Evolutionary conservation across 2,888 invertebrate genomes (phyloP), one percentile per base, ranked within the genome.

Genomic region (Xiphydria camelus): DNA sequence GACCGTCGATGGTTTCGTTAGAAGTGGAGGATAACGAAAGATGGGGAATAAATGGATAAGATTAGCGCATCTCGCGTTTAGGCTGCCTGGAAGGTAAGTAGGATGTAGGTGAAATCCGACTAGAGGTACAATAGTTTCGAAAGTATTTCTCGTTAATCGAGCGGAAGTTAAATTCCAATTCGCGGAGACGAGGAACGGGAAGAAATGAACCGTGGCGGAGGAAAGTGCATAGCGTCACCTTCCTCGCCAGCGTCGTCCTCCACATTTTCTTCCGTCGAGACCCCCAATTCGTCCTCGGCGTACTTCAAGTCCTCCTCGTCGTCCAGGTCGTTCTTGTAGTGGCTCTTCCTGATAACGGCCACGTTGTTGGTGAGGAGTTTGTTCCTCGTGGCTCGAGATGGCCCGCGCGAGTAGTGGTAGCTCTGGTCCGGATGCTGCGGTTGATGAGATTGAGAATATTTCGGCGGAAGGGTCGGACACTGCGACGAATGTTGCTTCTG

Each of bases 261-360:
- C n/a, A 17, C 25, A 41, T 51, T 51, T 7, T 45, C 47, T 2
- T 47, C 46, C 10, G 35, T 32, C 7, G 25, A 33, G 25, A 43
- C 26, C 9, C 21, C 33, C 21, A 41, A 10, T n/a, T 55, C 55
- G 5, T 56, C 56, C 7, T 55, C 49, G 2, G 26, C 41, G 19
- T 55, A 57, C 10, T 55, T 57, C 9, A 19, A 15, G 17, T 62
- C 56, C 1, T 56, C 57, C 1, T 49, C 49, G 18, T 55, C 50
- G 6, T 51, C 51, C 9, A 42, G 12, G 5, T 61, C 56, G 4
- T 55, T 49, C 18, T 56, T 49, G 35, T 54, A 58, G 20, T 42
- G 53, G 29, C 19, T 37, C 42, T 55, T 66, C n/a, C 57, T 50
- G 18, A 47, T 38, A 5, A 53, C n/a, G 3, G 54, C 45, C 3